Base-by-base conservation (phyloP, 2,888 invertebrate species). In the Megastigmus dorsalis region DNA sequence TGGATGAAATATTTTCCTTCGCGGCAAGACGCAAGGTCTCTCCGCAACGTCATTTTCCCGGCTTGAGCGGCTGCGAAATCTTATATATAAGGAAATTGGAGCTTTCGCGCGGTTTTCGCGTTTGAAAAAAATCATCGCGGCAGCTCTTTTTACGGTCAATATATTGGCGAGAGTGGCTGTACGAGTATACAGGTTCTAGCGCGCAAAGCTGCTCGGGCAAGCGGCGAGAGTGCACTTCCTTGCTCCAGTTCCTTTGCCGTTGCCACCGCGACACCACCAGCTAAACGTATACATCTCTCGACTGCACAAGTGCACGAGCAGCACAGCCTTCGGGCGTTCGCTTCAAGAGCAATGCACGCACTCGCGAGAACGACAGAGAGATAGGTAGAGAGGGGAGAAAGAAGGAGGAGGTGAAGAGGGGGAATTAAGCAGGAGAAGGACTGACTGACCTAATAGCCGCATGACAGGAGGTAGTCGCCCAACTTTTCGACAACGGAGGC, bases 401-500 rank as follows among this genome's bases (percentile, higher is more conserved):
- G 23, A 4, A 20, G 13, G 33, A 28, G 15, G 26, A 26, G 18
- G 28, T 13, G n/a, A 38, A 3, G 20, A 26, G 9, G 33, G 13
- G 45, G 5, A 30, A 9, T n/a, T 10, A 30, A 15, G 23, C n/a
- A n/a, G n/a, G 50, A 26, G 18, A 2, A 18, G 45, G 4, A n/a
- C 26, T n/a, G 23, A 84, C 86, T 79, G 80, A 88, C 88, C 93
- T 96, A 97, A 94, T 95, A 96, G 93, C 96, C 96, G 93, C 96
- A 96, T 92, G 93, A 94, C 92, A 96, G 93, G 93, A 97, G 94
- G 94, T 97, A 97, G 90, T 97, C 97, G 92, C 97, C 96, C 93
- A 97, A 93, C 93, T 96, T 96, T 93, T 97, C 97, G 90, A 96
- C 96, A 91, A 97, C 95, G 85, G 96, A 96, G 90, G 97, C 97